phyloP scores from a whole-genome alignment of 2,113 vertebrate genomes.

The Alexandromys fortis region DNA sequence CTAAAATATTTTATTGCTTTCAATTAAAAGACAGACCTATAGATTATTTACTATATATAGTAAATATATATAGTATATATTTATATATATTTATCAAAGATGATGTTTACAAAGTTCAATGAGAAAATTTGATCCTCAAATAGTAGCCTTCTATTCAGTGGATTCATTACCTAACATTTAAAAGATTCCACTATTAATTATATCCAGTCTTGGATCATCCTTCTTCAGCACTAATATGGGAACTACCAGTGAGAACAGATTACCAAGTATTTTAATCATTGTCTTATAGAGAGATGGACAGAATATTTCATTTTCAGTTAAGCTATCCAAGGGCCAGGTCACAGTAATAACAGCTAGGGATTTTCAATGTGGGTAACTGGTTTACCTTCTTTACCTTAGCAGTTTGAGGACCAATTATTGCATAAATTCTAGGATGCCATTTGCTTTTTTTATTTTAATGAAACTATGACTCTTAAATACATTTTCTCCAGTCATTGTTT shows the following conservation, averaged over 20 bases:
- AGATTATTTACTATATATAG: conserved; percentile 66
- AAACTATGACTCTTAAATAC: conserved; percentile 31
- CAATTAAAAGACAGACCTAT: conserved; percentile 61
- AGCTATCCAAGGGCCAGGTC: neutral
- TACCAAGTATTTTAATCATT: neutral
- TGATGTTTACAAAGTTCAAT: conserved; percentile 59
- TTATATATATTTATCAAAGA: too few species aligned
- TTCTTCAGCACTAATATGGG: neutral
- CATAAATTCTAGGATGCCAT: neutral
- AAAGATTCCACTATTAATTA: neutral
- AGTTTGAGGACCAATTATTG: neutral
- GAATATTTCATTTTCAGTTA: neutral
- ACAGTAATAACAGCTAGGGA: too few species aligned
- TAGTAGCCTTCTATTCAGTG: conserved; percentile 45
- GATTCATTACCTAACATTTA: conserved; percentile 59
- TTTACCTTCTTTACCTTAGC: neutral
- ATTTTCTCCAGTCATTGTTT: neutral
- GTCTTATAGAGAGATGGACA: neutral
- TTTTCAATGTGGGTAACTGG: neutral
- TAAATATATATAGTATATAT: too few species aligned
- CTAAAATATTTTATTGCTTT: neutral
- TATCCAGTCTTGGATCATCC: neutral
- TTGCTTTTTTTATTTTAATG: conserved; percentile 8
- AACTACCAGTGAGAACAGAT: neutral
- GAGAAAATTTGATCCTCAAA: conserved; percentile 43